phyloP scores from a whole-genome alignment of 2,797 vertebrate species.

The Eulemur coronatus region DNA sequence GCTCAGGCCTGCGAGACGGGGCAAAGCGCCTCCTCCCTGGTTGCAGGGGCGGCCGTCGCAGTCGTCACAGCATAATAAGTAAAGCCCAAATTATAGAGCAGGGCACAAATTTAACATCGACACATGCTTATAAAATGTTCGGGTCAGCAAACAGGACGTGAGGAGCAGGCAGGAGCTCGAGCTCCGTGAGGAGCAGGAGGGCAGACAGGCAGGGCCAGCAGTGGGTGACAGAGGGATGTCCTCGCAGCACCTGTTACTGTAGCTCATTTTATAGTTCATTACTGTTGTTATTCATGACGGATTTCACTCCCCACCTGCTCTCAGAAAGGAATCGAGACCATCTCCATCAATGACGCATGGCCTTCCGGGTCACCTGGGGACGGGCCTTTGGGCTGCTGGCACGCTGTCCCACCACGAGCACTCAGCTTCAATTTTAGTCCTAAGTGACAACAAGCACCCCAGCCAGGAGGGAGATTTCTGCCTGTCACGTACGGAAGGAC shows the following conservation, averaged over 20 bases:
- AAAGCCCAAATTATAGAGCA: background rate
- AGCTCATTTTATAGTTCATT: fast-evolving
- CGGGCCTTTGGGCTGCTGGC: background rate
- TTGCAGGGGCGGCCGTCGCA: fast-evolving
- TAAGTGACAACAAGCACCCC: fast-evolving
- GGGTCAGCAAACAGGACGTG: fast-evolving
- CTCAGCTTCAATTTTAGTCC: background rate
- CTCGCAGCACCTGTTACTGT: background rate
- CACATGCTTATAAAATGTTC: background rate
- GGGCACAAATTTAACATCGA: background rate
- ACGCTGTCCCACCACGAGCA: fast-evolving
- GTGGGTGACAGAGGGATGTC: fast-evolving
- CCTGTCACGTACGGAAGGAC: background rate
- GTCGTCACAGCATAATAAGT: fast-evolving
- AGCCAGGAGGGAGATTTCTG: background rate
- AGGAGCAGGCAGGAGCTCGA: background rate
- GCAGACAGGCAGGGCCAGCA: background rate
- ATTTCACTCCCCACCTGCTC: background rate
- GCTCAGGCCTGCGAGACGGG: background rate
- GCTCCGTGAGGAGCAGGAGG: fast-evolving
- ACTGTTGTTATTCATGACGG: fast-evolving
- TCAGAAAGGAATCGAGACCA: background rate
- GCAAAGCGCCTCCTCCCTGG: background rate
- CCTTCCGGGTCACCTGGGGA: background rate
- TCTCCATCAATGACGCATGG: background rate